Conservation (phyloP, 1,140 invertebrate genomes). For the Caenorhabditis inopinata region DNA sequence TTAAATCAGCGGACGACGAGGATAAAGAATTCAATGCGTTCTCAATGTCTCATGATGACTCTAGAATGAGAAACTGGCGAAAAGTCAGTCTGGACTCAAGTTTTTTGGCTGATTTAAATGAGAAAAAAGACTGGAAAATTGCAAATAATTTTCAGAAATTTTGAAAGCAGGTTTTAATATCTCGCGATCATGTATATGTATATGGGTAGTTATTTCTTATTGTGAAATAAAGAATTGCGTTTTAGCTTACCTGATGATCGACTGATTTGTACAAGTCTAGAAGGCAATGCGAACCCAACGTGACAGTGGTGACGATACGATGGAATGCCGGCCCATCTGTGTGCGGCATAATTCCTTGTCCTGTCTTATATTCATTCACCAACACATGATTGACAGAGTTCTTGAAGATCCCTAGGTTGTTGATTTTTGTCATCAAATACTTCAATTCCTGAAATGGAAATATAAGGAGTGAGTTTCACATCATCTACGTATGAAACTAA, state of each 20-base stretch:
- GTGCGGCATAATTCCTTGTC: slow-evolving; percentile 73
- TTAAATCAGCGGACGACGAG: background rate
- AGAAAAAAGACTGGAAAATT: slow-evolving; percentile 1
- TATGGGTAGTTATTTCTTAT: background rate
- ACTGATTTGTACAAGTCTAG: slow-evolving; percentile 78
- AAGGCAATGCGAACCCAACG: slow-evolving; percentile 82
- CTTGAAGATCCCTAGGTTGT: slow-evolving; percentile 74
- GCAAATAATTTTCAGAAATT: background rate
- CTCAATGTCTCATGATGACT: slow-evolving; percentile 15
- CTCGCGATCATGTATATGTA: background rate
- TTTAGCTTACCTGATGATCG: slow-evolving; percentile 21
- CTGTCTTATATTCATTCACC: slow-evolving; percentile 78
- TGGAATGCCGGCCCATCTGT: slow-evolving; percentile 89
- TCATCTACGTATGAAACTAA: background rate
- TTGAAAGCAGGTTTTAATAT: background rate
- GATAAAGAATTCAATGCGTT: background rate
- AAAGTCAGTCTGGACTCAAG: slow-evolving; percentile 2
- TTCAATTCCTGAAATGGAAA: slow-evolving; percentile 79
- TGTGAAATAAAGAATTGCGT: background rate
- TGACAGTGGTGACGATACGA: slow-evolving; percentile 88
- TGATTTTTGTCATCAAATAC: slow-evolving; percentile 76
- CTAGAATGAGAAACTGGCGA: slow-evolving; percentile 18
- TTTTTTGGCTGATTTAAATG: background rate
- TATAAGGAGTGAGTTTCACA: background rate
- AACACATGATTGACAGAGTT: slow-evolving; percentile 85